Evolutionary conservation across 2,888 invertebrate species (phyloP).

Genomic region (Drosophila imparisetae): DNA sequence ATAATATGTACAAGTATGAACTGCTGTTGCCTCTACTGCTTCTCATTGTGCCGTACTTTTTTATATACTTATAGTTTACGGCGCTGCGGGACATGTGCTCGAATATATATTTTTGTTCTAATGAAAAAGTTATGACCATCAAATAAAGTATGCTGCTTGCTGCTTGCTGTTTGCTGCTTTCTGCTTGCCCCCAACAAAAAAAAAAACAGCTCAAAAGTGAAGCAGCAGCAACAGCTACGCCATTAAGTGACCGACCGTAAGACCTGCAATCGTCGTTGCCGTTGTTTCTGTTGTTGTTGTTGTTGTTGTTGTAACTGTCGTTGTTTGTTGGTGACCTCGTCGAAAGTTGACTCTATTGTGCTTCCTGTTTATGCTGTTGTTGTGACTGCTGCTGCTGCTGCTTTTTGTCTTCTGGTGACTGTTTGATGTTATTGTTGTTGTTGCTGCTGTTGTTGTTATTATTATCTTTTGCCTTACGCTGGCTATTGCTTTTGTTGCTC

Average conservation of each 20-base stretch:
- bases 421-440: conserved; percentile 31
- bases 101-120: conserved; percentile 80
- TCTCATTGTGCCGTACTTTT: conserved; percentile 65
- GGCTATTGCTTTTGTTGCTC: conserved; percentile 64
- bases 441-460: conserved; percentile 53
- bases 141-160: conserved; percentile 79
- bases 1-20: conserved; percentile 62
- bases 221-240: conserved; percentile 55
- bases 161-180: conserved; percentile 25
- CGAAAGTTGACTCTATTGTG: conserved; percentile 77
- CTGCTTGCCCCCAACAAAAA: conserved; percentile 20
- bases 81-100: conserved; percentile 79
- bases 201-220: conserved; percentile 66
- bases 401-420: conserved; percentile 47
- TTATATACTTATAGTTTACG: conserved; percentile 79
- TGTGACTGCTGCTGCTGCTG: conserved; percentile 51
- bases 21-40: conserved; percentile 43
- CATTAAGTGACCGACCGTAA: conserved; percentile 78
- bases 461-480: conserved; percentile 71
- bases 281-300: conserved; percentile 28
- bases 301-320: conserved; percentile 20
- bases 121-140: conserved; percentile 80
- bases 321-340: conserved; percentile 66
- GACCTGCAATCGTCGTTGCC: conserved; percentile 69
- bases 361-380: conserved; percentile 75